Base-by-base conservation (phyloP, 2,888 invertebrate species). In the Melinopterus prodromus region DNA sequence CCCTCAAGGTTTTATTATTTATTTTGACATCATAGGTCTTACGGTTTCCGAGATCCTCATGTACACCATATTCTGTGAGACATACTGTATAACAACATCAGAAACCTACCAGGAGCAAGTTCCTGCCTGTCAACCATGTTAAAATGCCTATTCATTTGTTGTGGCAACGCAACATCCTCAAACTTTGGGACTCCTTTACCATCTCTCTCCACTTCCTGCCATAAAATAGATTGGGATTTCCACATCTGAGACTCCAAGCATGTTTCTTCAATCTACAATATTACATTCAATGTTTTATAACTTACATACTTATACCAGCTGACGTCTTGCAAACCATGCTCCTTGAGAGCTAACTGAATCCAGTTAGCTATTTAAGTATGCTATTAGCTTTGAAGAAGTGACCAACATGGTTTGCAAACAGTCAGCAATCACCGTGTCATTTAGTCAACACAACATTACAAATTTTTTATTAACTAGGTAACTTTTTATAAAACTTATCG, bases 161-260 rank as follows among this genome's bases (percentile, higher is more conserved):
- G 26, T n/a, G 94, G 93, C 76, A 94, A 86, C 26, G 94, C 93
- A 4, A 95, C 96, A 84, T 95, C 95, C 85, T 94, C 93, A 89
- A 94, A 96, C n/a, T 93, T 92, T 0, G 97, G 96, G 72, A 96
- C 91, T n/a, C 91, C 91, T 71, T 90, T 90, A 2, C 91, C 91
- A 35, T 91, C 91, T 71, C 90, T 90, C 82, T 89, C 90, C 76
- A 98, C 93, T 37, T 93, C 93, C 72, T 93, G 92, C 99, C 99
- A 99, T 38, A 99, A 88, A 0, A 96, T 95, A 85, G 98, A 98
- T 80, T 93, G 93, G 12, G 92, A 92, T 81, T 93, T 92, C 99
- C 99, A 99, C 2, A 97, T 97, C 82, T 97, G 88, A 6, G 95
- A 95, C 87, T 99, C 99, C 78, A 99, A 90, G 78, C 98, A 97